phyloP scores from a whole-genome alignment of 2,113 vertebrate species.

The Dasyurus viverrinus region DNA sequence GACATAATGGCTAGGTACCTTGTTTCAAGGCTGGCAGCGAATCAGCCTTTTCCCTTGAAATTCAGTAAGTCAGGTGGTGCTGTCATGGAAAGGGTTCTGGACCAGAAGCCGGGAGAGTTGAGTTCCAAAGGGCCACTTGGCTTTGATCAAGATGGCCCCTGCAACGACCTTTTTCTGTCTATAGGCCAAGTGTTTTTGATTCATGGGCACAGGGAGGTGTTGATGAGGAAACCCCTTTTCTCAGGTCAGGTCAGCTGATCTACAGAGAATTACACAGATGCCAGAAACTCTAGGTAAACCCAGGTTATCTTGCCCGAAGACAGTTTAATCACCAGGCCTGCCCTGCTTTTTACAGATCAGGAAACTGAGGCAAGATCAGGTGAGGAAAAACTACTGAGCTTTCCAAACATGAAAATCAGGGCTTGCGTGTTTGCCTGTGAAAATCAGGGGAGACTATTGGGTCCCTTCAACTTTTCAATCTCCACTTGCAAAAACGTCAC shows the following conservation, averaged over 20 bases:
- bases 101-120: background rate
- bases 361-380: background rate
- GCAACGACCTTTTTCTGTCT: background rate
- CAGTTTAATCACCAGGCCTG: background rate
- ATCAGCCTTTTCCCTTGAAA: background rate
- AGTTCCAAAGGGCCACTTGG: background rate
- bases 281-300: background rate
- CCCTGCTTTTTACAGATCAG: background rate
- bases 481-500: background rate
- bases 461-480: background rate
- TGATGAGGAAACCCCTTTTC: background rate
- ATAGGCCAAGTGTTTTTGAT: background rate
- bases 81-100: background rate
- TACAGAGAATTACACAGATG: background rate
- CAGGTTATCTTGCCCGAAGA: background rate
- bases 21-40: conserved; percentile 31
- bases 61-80: background rate
- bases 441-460: background rate
- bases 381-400: background rate
- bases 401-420: background rate
- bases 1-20: conserved; percentile 17
- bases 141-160: background rate
- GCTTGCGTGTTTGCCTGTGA: background rate
- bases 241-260: background rate
- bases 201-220: background rate